Percentiles rank a stretch among this genome's conserved stretches.
Conservation (phyloP, 2,888 invertebrate genomes). For the Archaeoteleia sp. region DNA sequence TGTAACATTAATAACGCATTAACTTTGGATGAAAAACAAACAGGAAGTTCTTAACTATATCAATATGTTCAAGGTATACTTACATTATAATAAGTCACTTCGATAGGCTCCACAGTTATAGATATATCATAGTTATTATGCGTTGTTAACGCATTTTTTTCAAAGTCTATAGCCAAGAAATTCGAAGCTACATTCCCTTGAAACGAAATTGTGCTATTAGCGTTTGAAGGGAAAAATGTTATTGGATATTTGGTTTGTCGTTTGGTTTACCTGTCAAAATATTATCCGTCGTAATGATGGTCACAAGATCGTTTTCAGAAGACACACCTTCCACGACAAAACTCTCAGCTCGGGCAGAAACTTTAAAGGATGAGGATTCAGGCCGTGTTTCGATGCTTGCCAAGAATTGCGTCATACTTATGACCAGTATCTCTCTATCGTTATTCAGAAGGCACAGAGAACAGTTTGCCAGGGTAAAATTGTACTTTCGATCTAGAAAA, state of each 20-base stretch:
- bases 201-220: slow-evolving; percentile 46
- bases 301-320: slow-evolving; percentile 83
- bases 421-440: slow-evolving; percentile 82
- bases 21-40: neutral
- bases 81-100: slow-evolving; percentile 87
- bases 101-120: slow-evolving; percentile 83
- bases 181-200: slow-evolving; percentile 81
- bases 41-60: neutral
- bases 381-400: slow-evolving; percentile 82
- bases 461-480: slow-evolving; percentile 84
- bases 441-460: slow-evolving; percentile 82
- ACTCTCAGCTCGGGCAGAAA: slow-evolving; percentile 84
- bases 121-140: slow-evolving; percentile 82
- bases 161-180: slow-evolving; percentile 84
- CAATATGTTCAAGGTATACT: slow-evolving; percentile 40
- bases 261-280: slow-evolving; percentile 70
- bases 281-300: slow-evolving; percentile 81
- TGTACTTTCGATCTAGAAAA: slow-evolving; percentile 83
- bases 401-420: slow-evolving; percentile 84
- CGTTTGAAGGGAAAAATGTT: neutral
- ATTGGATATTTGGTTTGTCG: too few relatives aligned
- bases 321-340: slow-evolving; percentile 85
- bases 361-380: slow-evolving; percentile 81
- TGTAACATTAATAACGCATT: slow-evolving; percentile 22
- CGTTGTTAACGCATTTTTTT: slow-evolving; percentile 81